A percentile compares a stretch with the other conserved stretches of the same genome.
Conservation (phyloP, 2,888 invertebrate genomes). For the Gasteruption jaculator region DNA sequence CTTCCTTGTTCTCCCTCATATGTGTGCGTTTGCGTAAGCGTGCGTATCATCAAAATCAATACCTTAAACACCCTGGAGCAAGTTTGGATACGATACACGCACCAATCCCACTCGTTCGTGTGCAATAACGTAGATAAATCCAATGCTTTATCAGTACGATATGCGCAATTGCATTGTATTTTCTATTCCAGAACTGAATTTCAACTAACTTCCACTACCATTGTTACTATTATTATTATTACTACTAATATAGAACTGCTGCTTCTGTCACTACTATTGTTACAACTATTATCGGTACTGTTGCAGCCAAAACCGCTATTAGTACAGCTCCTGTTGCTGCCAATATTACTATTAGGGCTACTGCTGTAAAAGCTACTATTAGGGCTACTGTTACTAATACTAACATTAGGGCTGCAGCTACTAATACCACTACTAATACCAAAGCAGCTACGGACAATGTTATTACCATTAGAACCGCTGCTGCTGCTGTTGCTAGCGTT, state of each 20-base stretch:
- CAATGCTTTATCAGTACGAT: too few relatives aligned
- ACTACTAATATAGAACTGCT: not conserved
- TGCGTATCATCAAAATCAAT: too few relatives aligned
- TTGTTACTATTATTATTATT: too few relatives aligned
- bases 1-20: too few relatives aligned
- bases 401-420: not conserved
- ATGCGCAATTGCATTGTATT: too few relatives aligned
- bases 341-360: not conserved
- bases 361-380: not conserved
- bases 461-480: not conserved
- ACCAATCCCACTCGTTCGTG: too few relatives aligned
- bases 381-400: slow-evolving; percentile 1
- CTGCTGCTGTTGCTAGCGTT: not conserved
- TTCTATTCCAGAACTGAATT: too few relatives aligned
- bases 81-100: too few relatives aligned
- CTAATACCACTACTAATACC: not conserved
- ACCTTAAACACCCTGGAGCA: too few relatives aligned
- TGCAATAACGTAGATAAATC: too few relatives aligned
- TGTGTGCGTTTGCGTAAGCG: too few relatives aligned
- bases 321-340: not conserved
- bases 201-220: too few relatives aligned
- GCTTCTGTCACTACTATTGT: not conserved
- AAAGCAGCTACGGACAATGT: not conserved
- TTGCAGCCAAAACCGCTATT: not conserved
- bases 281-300: not conserved